These are phyloP conservation scores for Drosophila lini DNA, from an alignment of 1,140 invertebrate species.

Conservation along the genomic window DNA sequence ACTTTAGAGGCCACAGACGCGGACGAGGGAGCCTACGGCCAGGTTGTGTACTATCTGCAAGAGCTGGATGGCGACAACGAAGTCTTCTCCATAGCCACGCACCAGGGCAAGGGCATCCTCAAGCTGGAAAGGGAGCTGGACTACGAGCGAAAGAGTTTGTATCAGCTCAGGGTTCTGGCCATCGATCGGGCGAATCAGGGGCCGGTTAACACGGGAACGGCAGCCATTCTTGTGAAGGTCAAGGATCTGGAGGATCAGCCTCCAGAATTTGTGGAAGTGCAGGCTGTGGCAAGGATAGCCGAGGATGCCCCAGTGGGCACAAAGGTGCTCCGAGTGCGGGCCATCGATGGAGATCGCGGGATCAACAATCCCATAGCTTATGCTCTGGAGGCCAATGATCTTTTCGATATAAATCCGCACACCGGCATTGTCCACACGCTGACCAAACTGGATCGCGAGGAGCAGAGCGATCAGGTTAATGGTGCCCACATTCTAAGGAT, in stretches of 20 bases:
- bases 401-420: conserved; percentile 90
- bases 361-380: conserved; percentile 95
- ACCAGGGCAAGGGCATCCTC: conserved; percentile 94
- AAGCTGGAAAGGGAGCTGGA: conserved; percentile 91
- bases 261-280: conserved; percentile 94
- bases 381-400: conserved; percentile 89
- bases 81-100: conserved; percentile 92
- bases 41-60: conserved; percentile 91
- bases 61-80: conserved; percentile 92
- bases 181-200: conserved; percentile 92
- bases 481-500: conserved; percentile 95
- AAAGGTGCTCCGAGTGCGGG: conserved; percentile 93
- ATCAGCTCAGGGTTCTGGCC: conserved; percentile 93
- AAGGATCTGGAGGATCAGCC: conserved; percentile 95
- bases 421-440: conserved; percentile 92
- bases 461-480: conserved; percentile 90
- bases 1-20: conserved; percentile 94
- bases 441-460: conserved; percentile 92
- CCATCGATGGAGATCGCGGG: conserved; percentile 95
- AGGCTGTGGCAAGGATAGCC: conserved; percentile 93
- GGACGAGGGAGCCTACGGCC: conserved; percentile 96
- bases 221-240: conserved; percentile 94
- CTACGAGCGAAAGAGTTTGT: conserved; percentile 94
- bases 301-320: conserved; percentile 93
- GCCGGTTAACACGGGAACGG: conserved; percentile 92